phyloP scores from a whole-genome alignment of 2,888 invertebrate species.

The Torymus texanus region DNA sequence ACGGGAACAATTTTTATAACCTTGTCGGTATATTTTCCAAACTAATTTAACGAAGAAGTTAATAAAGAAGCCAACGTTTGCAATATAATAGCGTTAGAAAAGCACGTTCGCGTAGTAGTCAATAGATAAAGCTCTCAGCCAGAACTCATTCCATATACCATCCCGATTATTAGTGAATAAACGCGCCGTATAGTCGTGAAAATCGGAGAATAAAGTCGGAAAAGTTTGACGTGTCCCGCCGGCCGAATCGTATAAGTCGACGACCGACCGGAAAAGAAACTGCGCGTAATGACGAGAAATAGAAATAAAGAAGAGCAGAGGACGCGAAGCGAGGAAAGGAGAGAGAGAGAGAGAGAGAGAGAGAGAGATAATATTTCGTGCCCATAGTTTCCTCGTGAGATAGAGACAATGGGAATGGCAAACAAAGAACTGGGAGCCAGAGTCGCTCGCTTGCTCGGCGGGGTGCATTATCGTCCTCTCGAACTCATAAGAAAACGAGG shows the following conservation, averaged over 20 bases:
- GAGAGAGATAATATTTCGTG: conserved; percentile 48
- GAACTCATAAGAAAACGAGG: conserved; percentile 71
- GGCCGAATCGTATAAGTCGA: conserved; percentile 32
- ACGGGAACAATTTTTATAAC: too few species aligned
- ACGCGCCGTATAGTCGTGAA: conserved; percentile 22
- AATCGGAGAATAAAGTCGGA: conserved; percentile 38
- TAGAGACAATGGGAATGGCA: conserved; percentile 69
- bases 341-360: not conserved
- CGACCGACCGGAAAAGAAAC: conserved; percentile 25
- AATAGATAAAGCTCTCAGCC: not conserved
- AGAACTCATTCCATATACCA: conserved; percentile 10
- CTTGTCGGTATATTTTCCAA: too few species aligned
- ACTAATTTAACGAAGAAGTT: too few species aligned
- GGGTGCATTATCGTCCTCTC: conserved; percentile 67
- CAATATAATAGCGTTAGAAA: not conserved
- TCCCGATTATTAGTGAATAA: conserved; percentile 37
- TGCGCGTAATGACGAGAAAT: conserved; percentile 43
- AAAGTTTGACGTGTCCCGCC: conserved; percentile 44
- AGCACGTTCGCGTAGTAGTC: not conserved
- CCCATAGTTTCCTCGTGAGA: conserved; percentile 46
- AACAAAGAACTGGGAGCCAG: conserved; percentile 62
- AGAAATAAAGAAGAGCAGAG: conserved; percentile 38
- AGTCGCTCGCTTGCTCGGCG: conserved; percentile 59
- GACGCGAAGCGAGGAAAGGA: conserved; percentile 4
- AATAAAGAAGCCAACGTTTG: too few species aligned